Percentiles rank a stretch among this genome's conserved stretches.
phyloP scores from a whole-genome alignment of 2,797 vertebrate species.

The Helostoma temminkii region DNA sequence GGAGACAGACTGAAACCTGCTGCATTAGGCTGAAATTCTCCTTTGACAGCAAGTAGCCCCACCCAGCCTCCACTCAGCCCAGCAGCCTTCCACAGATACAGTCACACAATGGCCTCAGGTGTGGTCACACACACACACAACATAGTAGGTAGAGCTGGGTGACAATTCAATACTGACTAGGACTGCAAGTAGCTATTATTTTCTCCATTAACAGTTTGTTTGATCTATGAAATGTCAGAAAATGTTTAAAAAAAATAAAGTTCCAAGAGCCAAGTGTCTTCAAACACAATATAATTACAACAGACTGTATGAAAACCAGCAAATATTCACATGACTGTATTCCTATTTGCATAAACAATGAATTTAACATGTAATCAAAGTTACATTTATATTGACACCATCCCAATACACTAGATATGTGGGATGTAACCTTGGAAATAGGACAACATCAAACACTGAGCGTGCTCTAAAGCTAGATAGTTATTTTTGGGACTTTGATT shows the following conservation, averaged over 20 bases:
- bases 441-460: not conserved
- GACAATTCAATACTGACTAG: slow-evolving; percentile 6
- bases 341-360: not conserved
- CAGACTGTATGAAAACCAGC: not conserved
- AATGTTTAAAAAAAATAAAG: too few relatives aligned
- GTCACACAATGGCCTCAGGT: slow-evolving; percentile 69
- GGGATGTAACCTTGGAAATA: too few relatives aligned
- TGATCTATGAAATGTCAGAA: not conserved
- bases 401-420: not conserved
- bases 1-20: slow-evolving; percentile 88
- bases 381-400: not conserved
- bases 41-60: slow-evolving; percentile 85
- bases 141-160: slow-evolving; percentile 42
- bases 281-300: too few relatives aligned
- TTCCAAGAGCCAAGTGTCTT: too few relatives aligned
- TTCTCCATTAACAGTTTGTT: not conserved
- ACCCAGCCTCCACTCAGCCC: slow-evolving; percentile 85
- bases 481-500: not conserved
- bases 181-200: not conserved
- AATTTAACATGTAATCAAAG: not conserved
- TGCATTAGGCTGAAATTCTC: slow-evolving; percentile 88
- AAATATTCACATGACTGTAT: not conserved
- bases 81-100: slow-evolving; percentile 87
- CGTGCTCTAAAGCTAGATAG: not conserved
- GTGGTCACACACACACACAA: slow-evolving; percentile 73